Evolutionary conservation across 2,113 vertebrate genomes (phyloP).

Genomic region (Eclectus roratus): DNA sequence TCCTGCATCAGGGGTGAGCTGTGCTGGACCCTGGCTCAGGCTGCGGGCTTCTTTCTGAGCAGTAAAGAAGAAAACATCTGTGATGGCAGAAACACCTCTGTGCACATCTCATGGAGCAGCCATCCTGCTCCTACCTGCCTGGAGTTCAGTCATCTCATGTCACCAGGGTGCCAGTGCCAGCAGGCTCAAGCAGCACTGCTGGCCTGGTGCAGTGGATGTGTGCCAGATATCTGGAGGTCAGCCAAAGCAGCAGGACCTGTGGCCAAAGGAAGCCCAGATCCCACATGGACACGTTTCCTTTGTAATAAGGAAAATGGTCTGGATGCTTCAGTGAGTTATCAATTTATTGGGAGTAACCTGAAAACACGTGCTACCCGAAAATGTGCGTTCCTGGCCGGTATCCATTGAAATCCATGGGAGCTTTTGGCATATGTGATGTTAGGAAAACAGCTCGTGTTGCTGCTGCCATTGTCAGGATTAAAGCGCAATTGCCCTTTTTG

Average conservation of each 20-base stretch:
- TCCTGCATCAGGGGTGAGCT: background rate
- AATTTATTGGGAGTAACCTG: background rate
- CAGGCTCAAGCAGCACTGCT: background rate
- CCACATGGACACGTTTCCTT: background rate
- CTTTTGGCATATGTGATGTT: background rate
- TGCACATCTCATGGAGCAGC: background rate
- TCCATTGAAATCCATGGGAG: background rate
- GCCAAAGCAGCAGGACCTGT: background rate
- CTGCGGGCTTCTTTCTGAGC: background rate
- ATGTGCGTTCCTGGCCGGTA: background rate
- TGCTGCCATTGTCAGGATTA: conserved; percentile 34
- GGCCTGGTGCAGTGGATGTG: background rate
- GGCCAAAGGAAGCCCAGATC: background rate
- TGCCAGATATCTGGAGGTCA: background rate
- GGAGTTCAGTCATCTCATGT: background rate
- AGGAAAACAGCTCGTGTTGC: conserved; percentile 1
- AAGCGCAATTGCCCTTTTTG: conserved; percentile 31
- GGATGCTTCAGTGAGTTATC: background rate
- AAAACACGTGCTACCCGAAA: background rate
- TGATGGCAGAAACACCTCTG: background rate
- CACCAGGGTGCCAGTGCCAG: background rate
- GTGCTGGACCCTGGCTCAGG: background rate
- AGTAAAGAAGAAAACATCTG: background rate
- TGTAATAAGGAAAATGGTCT: background rate
- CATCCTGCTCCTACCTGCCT: background rate